Evolutionary conservation across 2,797 vertebrate genomes (phyloP).

Genomic region (Gallirallus australis): DNA sequence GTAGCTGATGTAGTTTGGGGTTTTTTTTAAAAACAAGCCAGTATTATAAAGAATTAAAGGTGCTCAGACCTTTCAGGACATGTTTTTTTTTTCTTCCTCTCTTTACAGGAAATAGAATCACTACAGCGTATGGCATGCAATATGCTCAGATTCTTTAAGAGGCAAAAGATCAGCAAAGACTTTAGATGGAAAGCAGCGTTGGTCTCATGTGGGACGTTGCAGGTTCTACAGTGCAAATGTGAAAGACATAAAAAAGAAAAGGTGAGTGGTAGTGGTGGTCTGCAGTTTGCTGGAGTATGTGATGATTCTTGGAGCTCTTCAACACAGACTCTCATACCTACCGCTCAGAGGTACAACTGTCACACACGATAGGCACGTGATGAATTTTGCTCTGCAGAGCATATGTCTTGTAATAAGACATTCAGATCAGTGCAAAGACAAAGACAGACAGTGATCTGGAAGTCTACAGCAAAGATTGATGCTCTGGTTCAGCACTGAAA

Average conservation of each 20-base stretch:
- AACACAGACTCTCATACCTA: background rate
- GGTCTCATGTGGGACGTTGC: conserved; percentile 32
- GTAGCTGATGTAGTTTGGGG: background rate
- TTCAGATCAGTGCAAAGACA: background rate
- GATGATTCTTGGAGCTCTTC: background rate
- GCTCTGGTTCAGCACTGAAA: background rate
- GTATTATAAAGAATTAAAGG: background rate
- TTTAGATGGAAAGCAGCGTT: conserved; percentile 39
- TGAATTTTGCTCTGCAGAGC: background rate
- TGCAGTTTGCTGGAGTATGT: background rate
- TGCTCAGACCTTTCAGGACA: background rate
- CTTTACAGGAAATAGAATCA: conserved; percentile 63
- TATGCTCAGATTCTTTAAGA: conserved; percentile 48
- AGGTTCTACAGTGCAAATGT: conserved; percentile 55
- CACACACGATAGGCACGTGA: background rate
- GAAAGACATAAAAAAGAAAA: conserved; percentile 15
- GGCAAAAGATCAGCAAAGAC: background rate
- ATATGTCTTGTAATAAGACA: background rate
- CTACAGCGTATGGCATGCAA: conserved; percentile 61
- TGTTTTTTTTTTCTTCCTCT: background rate
- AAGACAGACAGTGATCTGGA: background rate
- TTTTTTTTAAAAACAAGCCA: background rate
- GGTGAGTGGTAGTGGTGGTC: background rate
- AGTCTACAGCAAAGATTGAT: background rate
- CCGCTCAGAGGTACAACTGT: background rate